Evolutionary conservation across 2,888 invertebrate species (phyloP).

Genomic region (Drosophila eohydei): DNA sequence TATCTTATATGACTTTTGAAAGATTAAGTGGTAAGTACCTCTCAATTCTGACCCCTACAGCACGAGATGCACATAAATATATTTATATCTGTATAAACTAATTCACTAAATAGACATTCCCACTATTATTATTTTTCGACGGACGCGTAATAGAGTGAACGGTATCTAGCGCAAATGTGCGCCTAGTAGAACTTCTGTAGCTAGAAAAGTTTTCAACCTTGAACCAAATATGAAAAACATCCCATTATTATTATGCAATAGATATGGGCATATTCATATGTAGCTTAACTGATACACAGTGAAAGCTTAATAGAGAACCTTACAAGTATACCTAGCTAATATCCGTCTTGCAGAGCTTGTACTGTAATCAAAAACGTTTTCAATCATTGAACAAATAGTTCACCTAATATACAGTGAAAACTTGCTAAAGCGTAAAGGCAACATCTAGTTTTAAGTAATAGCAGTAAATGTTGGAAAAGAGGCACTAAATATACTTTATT

Average conservation of each 20-base stretch:
- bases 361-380: not conserved
- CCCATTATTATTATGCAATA: not conserved
- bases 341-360: not conserved
- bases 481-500: not conserved
- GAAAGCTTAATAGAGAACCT: not conserved
- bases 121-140: not conserved
- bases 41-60: slow-evolving; percentile 15
- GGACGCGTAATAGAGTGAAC: not conserved
- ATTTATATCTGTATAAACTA: not conserved
- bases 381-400: not conserved
- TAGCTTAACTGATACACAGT: not conserved
- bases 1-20: slow-evolving; percentile 98
- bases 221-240: not conserved
- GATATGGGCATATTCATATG: not conserved
- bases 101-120: not conserved
- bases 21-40: slow-evolving; percentile 92
- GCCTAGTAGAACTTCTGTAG: not conserved
- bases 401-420: not conserved
- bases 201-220: not conserved
- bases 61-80: not conserved
- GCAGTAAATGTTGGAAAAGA: not conserved
- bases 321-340: not conserved
- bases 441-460: not conserved
- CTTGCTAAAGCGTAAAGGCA: not conserved
- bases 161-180: not conserved